Base-by-base conservation (phyloP, 1,140 invertebrate species). In the Drosophila willistoni region DNA sequence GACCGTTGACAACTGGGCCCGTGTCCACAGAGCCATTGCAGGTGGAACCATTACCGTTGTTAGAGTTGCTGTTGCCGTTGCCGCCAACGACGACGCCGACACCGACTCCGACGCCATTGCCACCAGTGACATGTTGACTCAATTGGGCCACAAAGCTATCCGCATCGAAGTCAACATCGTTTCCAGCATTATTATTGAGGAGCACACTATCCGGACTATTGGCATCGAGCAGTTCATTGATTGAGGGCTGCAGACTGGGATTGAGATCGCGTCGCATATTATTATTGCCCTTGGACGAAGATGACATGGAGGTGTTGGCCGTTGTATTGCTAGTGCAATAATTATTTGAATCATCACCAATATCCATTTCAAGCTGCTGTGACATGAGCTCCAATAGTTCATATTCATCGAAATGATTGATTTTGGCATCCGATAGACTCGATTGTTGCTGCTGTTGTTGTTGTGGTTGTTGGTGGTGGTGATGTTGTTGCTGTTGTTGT, bases 311-410 rank as follows among this genome's bases (percentile, higher is more conserved):
- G 2, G 34, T 64, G 54, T 9, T 51, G 17, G 44, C 44, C 19
- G 44, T 51, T 51, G 44, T 51, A 4, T 51, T 51, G 44, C 44
- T 51, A 12, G 17, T 51, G 42, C 79, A 78, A 25, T 81, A 86
- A 39, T 74, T 80, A 55, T 64, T 79, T 9, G 79, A 76, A 33
- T 92, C 91, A 22, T 92, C 91, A 22, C 90, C 81, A 66, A 92
- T 92, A 66, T 92, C 91, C 91, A 92, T 92, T 59, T 92, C 91
- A 61, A 92, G 73, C 59, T 92, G 91, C 66, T 92, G 91, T 39
- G 91, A 91, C 90, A 92, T 92, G 51, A 92, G 67, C 54, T 92
- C 91, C 41, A 92, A 71, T 62, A 92, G 61, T 61, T 92, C 91
- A 36, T 90, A 83, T 57, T 92, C 91, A 73, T 92, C 91, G 29